A percentile compares a stretch with the other conserved stretches of the same genome.
Conservation (phyloP, 2,797 vertebrate genomes). For the Sphenopsis melanotis region DNA sequence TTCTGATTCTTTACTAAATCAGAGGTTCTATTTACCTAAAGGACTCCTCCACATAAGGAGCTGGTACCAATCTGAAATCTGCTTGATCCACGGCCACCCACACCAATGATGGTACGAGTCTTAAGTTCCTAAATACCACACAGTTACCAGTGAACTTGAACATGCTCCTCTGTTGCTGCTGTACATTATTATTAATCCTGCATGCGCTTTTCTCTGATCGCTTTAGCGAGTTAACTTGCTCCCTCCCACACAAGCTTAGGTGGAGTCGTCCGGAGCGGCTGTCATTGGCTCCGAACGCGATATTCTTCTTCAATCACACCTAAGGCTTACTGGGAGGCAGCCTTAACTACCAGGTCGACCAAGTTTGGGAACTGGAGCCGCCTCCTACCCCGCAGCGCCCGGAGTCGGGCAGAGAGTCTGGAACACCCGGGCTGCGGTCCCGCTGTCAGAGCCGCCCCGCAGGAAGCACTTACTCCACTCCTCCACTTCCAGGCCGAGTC, state of each 20-base stretch:
- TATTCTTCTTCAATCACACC: not conserved
- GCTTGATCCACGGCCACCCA: not conserved
- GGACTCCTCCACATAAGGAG: not conserved
- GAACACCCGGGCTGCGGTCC: fast-evolving
- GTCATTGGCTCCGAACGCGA: not conserved
- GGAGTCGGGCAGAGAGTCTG: not conserved
- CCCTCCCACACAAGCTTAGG: not conserved
- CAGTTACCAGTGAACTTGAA: not conserved
- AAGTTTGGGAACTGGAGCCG: not conserved
- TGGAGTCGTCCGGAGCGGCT: not conserved
- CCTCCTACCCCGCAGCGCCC: not conserved
- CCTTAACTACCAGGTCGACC: not conserved
- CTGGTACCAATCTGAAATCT: not conserved
- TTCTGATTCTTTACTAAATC: not conserved
- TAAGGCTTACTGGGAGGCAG: not conserved
- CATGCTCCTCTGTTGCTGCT: fast-evolving
- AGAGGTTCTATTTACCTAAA: fast-evolving
- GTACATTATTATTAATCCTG: not conserved
- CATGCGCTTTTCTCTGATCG: fast-evolving
- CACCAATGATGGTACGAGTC: fast-evolving
- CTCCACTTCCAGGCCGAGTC: not conserved
- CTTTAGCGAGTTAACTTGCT: not conserved
- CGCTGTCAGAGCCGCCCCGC: fast-evolving
- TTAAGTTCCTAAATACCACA: not conserved
- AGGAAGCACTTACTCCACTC: not conserved